phyloP scores from a whole-genome alignment of 2,797 vertebrate genomes.

The Enteromius unitaeniatus region DNA sequence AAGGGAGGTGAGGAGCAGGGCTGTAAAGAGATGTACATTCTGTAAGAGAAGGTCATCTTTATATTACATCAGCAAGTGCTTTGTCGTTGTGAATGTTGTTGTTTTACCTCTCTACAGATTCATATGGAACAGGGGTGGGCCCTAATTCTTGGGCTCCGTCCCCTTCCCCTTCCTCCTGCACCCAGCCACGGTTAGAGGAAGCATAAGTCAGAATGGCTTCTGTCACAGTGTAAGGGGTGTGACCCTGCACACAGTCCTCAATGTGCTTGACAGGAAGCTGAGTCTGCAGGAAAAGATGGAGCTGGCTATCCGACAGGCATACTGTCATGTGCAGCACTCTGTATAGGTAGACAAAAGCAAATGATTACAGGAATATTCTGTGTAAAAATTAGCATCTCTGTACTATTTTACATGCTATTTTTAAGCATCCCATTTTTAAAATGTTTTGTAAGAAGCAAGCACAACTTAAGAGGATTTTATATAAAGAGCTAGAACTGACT shows the following conservation, averaged over 20 bases:
- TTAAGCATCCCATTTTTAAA: neutral
- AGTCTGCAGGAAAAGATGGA: slow-evolving; percentile 97
- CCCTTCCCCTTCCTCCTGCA: slow-evolving; percentile 81
- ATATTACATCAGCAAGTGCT: neutral
- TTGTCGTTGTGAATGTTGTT: neutral
- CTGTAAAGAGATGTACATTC: slow-evolving; percentile 59
- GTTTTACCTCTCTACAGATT: slow-evolving; percentile 80
- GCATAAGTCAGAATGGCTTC: slow-evolving; percentile 92
- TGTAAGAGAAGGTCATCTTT: neutral
- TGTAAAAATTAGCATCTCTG: neutral
- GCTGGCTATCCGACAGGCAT: slow-evolving; percentile 95
- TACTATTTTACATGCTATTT: neutral
- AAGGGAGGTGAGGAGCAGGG: slow-evolving; percentile 73
- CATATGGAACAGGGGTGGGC: slow-evolving; percentile 73
- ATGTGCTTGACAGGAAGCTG: slow-evolving; percentile 92
- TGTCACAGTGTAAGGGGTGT: slow-evolving; percentile 84
- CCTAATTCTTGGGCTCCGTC: slow-evolving; percentile 66
- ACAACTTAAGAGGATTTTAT: neutral
- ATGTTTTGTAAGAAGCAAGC: neutral
- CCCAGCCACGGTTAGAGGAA: slow-evolving; percentile 89
- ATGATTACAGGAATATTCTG: neutral
- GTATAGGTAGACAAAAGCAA: slow-evolving; percentile 36
- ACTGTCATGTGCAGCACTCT: slow-evolving; percentile 92
- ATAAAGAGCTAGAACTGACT: slow-evolving; percentile 76
- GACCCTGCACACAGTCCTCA: slow-evolving; percentile 90